Evolutionary conservation across 2,888 invertebrate species (phyloP).

Genomic region (Embidobia sp.): DNA sequence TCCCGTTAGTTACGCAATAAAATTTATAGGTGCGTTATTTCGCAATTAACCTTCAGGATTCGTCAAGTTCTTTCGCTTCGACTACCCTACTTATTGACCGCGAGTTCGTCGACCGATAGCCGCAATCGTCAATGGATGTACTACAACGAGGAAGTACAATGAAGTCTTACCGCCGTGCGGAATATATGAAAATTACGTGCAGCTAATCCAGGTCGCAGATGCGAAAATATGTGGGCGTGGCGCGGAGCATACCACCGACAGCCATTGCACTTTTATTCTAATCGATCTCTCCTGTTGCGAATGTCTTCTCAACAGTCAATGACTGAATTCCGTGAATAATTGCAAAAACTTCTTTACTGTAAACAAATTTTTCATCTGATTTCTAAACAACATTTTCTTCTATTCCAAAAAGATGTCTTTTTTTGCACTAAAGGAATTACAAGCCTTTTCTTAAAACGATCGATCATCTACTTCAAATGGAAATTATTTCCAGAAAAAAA

Average conservation of each 20-base stretch:
- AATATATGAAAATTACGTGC: constrained; percentile 49
- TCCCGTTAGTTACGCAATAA: constrained; percentile 51
- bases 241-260: constrained; percentile 20
- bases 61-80: constrained; percentile 22
- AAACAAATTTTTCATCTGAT: too few relatives aligned
- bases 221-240: constrained; percentile 58
- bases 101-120: constrained; percentile 52
- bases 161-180: constrained; percentile 11
- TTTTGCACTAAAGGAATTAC: too few relatives aligned
- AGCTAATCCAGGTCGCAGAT: constrained; percentile 44
- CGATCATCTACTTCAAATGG: too few relatives aligned
- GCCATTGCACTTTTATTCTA: constrained; percentile 19
- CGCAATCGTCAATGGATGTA: constrained; percentile 33
- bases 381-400: too few relatives aligned
- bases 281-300: background rate
- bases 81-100: constrained; percentile 38
- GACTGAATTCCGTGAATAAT: background rate
- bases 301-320: background rate
- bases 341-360: too few relatives aligned
- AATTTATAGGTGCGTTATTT: constrained; percentile 43
- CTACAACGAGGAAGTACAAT: constrained; percentile 49
- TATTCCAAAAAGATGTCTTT: too few relatives aligned
- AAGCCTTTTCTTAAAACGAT: too few relatives aligned
- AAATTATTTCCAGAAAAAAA: too few relatives aligned
- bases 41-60: constrained; percentile 49